Conservation (phyloP, 53 echinoderm and acorn worm species). For the Stichopus horrens region DNA sequence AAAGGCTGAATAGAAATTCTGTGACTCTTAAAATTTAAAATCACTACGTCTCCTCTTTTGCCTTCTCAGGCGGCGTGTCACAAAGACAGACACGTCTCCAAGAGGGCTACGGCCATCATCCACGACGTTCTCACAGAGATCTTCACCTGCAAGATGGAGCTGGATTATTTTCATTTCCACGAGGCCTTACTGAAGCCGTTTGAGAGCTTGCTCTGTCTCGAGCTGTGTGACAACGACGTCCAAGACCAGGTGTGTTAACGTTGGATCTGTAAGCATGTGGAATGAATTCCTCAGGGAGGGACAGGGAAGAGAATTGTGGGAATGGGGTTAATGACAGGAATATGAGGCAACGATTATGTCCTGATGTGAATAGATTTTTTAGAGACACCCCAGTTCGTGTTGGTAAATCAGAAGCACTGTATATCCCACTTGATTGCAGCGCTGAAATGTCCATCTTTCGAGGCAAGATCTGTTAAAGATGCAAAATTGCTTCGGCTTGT, state of each 20-base stretch:
- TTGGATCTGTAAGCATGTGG: not conserved
- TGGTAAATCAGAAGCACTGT: too few relatives aligned
- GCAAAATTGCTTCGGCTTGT: too few relatives aligned
- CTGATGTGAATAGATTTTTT: too few relatives aligned
- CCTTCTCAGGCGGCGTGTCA: slow-evolving; percentile 91
- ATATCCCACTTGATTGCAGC: too few relatives aligned
- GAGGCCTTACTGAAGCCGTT: slow-evolving; percentile 99
- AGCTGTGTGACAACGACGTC: slow-evolving; percentile 96
- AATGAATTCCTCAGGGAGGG: not conserved
- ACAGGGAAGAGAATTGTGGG: not conserved
- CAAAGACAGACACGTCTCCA: slow-evolving; percentile 95
- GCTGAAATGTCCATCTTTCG: too few relatives aligned
- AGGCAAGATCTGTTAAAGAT: too few relatives aligned
- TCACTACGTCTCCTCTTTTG: not conserved
- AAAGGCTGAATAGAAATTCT: not conserved
- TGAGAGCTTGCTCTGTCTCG: slow-evolving; percentile 92
- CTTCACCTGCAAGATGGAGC: slow-evolving; percentile 72
- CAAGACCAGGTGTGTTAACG: slow-evolving; percentile 85
- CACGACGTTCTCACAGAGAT: slow-evolving; percentile 94
- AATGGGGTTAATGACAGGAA: too few relatives aligned
- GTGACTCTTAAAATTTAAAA: not conserved
- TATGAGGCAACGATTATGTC: too few relatives aligned
- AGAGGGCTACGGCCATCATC: slow-evolving; percentile 88
- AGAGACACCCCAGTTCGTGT: too few relatives aligned
- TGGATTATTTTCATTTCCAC: slow-evolving; percentile 97